These are phyloP conservation scores for Bombus superbus DNA, from an alignment of 1,140 invertebrate species.

Conservation along the genomic window DNA sequence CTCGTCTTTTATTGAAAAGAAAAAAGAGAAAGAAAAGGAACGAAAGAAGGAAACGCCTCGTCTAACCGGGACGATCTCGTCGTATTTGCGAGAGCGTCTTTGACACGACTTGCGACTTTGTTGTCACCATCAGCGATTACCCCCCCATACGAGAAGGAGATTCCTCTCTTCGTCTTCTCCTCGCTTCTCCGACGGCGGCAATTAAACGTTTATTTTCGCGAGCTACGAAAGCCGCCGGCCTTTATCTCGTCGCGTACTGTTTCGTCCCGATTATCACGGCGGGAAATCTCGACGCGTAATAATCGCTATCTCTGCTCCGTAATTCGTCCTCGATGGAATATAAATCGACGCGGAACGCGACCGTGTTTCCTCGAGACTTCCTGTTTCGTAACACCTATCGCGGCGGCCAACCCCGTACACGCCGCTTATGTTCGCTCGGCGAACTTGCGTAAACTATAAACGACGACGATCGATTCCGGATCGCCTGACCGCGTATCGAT, in stretches of 20 bases:
- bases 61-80: conserved; percentile 3
- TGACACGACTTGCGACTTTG: not conserved
- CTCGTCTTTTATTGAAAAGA: not conserved
- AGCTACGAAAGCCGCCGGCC: not conserved
- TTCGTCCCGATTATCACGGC: not conserved
- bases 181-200: not conserved
- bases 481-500: not conserved
- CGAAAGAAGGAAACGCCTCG: not conserved
- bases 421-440: not conserved
- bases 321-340: conserved; percentile 9
- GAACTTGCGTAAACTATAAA: not conserved
- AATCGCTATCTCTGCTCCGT: not conserved
- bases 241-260: conserved; percentile 5
- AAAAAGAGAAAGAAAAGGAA: accelerated
- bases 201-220: conserved; percentile 14
- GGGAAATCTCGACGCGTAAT: conserved; percentile 13
- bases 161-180: not conserved
- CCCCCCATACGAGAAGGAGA: not conserved
- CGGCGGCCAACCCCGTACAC: not conserved
- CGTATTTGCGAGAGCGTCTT: not conserved
- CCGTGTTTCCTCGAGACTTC: not conserved
- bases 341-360: not conserved
- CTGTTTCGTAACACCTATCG: conserved; percentile 2
- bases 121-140: not conserved
- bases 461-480: conserved; percentile 7